Conservation (phyloP, 2,113 vertebrate genomes). For the Archocentrus centrarchus region DNA sequence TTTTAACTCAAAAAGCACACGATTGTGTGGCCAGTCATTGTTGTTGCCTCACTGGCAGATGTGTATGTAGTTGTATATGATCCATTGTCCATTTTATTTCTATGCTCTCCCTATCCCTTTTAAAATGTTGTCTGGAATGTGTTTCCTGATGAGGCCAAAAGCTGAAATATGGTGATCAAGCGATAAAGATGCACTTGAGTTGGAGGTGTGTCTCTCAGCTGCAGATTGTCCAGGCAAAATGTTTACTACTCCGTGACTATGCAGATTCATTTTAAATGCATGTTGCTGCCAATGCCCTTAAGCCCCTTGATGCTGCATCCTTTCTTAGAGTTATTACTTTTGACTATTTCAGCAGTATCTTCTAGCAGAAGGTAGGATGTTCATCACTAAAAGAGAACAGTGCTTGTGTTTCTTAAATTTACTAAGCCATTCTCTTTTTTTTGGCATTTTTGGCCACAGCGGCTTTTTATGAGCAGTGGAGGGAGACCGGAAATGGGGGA, state of each 20-base stretch:
- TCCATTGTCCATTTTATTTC: too few species aligned
- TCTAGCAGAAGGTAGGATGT: too few species aligned
- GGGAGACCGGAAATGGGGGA: too few species aligned
- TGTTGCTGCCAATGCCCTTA: not conserved
- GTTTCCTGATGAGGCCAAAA: not conserved
- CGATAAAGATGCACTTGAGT: not conserved
- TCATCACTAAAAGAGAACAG: too few species aligned
- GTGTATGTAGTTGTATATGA: too few species aligned
- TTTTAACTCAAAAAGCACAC: not conserved
- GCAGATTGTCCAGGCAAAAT: not conserved
- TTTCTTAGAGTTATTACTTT: not conserved
- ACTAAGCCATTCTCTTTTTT: too few species aligned
- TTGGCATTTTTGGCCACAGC: too few species aligned
- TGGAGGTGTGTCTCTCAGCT: not conserved
- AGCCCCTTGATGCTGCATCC: not conserved
- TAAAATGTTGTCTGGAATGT: too few species aligned
- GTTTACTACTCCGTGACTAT: not conserved
- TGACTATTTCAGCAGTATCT: not conserved
- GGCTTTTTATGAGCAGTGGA: too few species aligned
- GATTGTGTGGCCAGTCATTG: not conserved
- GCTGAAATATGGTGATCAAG: not conserved
- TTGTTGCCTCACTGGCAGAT: too few species aligned
- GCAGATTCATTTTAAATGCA: not conserved
- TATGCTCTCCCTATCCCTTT: too few species aligned
- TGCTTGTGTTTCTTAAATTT: too few species aligned